Evolutionary conservation across 1,140 invertebrate species (phyloP), one percentile per base, ranked within the genome.

Genomic region (Lucilia sericata): DNA sequence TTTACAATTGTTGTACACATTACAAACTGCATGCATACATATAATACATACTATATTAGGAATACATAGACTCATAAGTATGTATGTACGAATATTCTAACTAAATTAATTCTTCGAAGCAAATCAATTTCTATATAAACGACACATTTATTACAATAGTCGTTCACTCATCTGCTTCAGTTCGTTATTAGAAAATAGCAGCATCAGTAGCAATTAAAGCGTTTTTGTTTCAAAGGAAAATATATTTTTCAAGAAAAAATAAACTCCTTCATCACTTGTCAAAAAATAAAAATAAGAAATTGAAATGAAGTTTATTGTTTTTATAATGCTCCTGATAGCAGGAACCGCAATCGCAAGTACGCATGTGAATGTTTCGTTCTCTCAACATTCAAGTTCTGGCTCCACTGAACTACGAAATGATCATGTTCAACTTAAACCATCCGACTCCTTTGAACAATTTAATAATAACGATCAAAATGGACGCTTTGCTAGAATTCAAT

Each of bases 301-400:
- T 14, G 14, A 5, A 70, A 70, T 70, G 70, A 80, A 36, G 19
- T 25, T 81, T 14, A 80, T 80, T 47, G 17, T 85, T 21, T 17
- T 83, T 5, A 3, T 80, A 9, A 7, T 80, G 42, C 19, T 85
- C 74, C 47, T 83, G 19, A 55, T 30, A 12, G 14, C 65, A 30
- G 84, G 30, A 17, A 75, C 76, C 30, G 65, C 81, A 5, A 7
- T 82, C 2, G 88, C 86, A 36, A 76, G 82, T 36, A 90, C 88
- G 13, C 88, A 90, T 86, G 89, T 90, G 17, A 89, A 90, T 75
- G 88, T 90, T 25, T 88, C 89, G n/a, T 89, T 90, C 83, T 87
- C 87, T 78, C 88, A 89, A 83, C 87, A 88, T n/a, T 86, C 47
- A 70, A 89, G 88, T 88, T 88, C 89, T 9, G 65, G 88, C 87